These are phyloP conservation scores for Trachelipus rathkii DNA, from an alignment of 1,140 invertebrate genomes.

Conservation along the genomic window DNA sequence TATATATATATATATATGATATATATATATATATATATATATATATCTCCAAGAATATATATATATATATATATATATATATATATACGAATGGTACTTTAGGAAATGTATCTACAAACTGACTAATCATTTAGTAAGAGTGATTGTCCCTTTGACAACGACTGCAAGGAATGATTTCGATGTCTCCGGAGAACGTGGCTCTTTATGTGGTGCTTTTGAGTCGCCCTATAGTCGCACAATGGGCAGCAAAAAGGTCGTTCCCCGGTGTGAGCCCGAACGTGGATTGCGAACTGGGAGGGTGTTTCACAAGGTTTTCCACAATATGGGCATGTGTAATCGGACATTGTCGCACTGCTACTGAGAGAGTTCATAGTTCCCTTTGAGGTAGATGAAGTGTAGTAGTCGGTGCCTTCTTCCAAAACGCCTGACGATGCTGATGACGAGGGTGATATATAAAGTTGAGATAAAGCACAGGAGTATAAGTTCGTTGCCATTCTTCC, in stretches of 20 bases:
- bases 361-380: not conserved
- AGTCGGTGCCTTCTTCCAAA: not conserved
- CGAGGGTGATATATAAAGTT: not conserved
- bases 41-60: too few species aligned
- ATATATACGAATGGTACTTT: too few species aligned
- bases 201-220: slow-evolving; percentile 36
- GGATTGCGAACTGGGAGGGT: slow-evolving; percentile 32
- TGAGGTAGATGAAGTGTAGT: not conserved
- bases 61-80: too few species aligned
- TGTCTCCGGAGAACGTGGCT: slow-evolving; percentile 48
- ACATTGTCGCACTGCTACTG: not conserved
- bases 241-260: slow-evolving; percentile 45
- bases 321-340: not conserved
- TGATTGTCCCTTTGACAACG: not conserved
- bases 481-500: not conserved
- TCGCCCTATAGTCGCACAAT: slow-evolving; percentile 31
- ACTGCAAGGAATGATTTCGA: not conserved
- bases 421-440: not conserved
- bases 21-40: too few species aligned
- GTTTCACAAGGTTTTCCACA: not conserved
- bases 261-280: slow-evolving; percentile 46
- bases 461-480: not conserved
- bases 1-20: too few species aligned
- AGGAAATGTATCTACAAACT: too few species aligned
- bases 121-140: too few species aligned